Evolutionary conservation across 1,140 invertebrate species (phyloP), one percentile per base, ranked within the genome.

Genomic region (Doryteuthis pealeii): DNA sequence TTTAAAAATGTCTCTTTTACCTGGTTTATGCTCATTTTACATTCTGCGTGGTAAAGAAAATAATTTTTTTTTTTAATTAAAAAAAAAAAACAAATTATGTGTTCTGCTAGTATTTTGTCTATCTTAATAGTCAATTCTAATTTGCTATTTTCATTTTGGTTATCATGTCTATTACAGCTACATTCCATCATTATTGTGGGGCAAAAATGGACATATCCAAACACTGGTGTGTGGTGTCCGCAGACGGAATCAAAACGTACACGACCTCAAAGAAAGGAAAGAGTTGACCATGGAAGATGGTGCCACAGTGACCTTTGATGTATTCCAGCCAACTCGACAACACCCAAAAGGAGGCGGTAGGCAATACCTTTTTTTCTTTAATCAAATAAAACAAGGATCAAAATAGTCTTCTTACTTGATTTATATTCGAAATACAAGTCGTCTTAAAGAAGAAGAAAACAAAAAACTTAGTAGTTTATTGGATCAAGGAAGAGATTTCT

Each of bases 181-280:
- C 86, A 90, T 93, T 78, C 95, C 96, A 66, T 94, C 95, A n/a
- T 89, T 93, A 75, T 84, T 97, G 80, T 97, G 95, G 95, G 96
- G 96, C 66, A 95, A 95, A 82, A 96, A 94, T 87, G 96, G 96
- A 6, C 96, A 97, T 88, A 91, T 97, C 31, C 95, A 97, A 85
- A 97, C 95, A 0, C 93, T 96, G 65, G 87, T 96, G 26, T 95
- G 97, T 89, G 96, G 94, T 80, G 91, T 96, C 76, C 92, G 97
- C 77, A 95, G 95, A 2, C 91, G 95, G 69, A 92, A 95, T 14
- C 91, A 92, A 69, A 94, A 94, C 80, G 94, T 94, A 67, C 94
- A 94, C 91, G 94, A 94, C 0, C 92, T 93, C 78, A 94, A 95
- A 31, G 92, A 93, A 76, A 89, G 96, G 62, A 91, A 93, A 72